Percentiles rank a stretch among this genome's conserved stretches.
Evolutionary conservation across 2,888 invertebrate species (phyloP).

Genomic region (Drosophila macrospina): DNA sequence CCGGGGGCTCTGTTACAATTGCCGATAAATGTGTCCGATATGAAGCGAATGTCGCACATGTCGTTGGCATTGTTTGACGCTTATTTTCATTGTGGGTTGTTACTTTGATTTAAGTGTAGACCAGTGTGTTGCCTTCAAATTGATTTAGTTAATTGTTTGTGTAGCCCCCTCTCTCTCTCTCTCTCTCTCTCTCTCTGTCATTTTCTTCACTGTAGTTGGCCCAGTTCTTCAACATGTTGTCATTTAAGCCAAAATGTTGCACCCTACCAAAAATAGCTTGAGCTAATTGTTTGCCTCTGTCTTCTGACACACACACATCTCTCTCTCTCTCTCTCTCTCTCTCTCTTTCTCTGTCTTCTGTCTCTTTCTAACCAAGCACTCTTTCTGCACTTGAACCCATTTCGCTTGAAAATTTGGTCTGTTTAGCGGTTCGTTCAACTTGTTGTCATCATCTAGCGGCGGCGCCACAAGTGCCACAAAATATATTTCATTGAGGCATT

Average conservation of each 20-base stretch:
- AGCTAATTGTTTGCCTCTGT: conserved; percentile 17
- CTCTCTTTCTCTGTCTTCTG: neutral
- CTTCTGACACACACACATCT: no score
- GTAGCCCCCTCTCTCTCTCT: neutral
- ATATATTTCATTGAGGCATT: conserved; percentile 74
- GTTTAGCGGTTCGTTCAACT: conserved; percentile 61
- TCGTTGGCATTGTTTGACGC: conserved; percentile 2
- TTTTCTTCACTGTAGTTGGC: conserved; percentile 1
- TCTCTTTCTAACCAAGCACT: no score
- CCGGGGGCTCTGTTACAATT: conserved; percentile 13
- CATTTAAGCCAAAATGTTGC: conserved; percentile 11
- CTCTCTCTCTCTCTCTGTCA: neutral
- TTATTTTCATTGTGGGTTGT: conserved; percentile 5
- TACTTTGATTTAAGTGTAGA: conserved; percentile 28
- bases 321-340: neutral
- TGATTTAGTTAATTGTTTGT: conserved; percentile 18
- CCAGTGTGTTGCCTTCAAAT: conserved; percentile 15
- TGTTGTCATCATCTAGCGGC: conserved; percentile 49
- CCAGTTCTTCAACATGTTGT: conserved; percentile 10
- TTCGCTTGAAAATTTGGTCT: conserved; percentile 34
- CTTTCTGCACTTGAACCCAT: conserved; percentile 52
- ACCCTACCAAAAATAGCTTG: conserved; percentile 18
- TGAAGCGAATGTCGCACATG: conserved; percentile 13
- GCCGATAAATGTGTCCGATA: conserved; percentile 31
- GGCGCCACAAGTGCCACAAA: conserved; percentile 71